These are phyloP conservation scores for Blastobasis adustella DNA, from an alignment of 2,888 invertebrate species.

Conservation along the genomic window DNA sequence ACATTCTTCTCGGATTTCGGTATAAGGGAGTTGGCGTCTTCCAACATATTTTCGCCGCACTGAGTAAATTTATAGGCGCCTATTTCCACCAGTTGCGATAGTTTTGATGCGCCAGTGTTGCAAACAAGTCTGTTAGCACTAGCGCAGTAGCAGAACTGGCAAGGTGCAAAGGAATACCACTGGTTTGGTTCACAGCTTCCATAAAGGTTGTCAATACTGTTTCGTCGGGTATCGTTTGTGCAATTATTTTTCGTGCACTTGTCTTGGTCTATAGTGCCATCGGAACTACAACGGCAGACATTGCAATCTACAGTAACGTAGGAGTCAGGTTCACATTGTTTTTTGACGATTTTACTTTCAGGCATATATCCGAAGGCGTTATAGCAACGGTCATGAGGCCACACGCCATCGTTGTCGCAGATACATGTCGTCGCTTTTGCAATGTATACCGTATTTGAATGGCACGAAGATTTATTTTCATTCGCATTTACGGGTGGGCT, in stretches of 20 bases:
- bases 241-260: conserved; percentile 48
- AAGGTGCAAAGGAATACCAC: conserved; percentile 52
- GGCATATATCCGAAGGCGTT: conserved; percentile 24
- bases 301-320: conserved; percentile 44
- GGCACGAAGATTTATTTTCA: conserved; percentile 18
- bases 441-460: conserved; percentile 32
- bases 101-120: conserved; percentile 27
- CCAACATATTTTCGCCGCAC: conserved; percentile 37
- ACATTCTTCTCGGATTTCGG: conserved; percentile 7
- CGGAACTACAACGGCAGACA: conserved; percentile 38
- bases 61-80: conserved; percentile 35
- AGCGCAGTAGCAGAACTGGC: conserved; percentile 51
- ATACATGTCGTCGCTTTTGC: conserved; percentile 32
- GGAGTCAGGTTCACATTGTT: conserved; percentile 32
- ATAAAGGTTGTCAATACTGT: conserved; percentile 18
- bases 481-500: too few relatives aligned
- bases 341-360: conserved; percentile 7
- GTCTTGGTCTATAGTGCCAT: conserved; percentile 30
- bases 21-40: conserved; percentile 31
- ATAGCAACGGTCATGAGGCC: conserved; percentile 39
- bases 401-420: conserved; percentile 35
- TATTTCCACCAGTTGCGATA: conserved; percentile 22
- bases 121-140: conserved; percentile 45
- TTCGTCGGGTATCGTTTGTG: conserved; percentile 5
- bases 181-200: conserved; percentile 35